Conservation (phyloP, 1,140 invertebrate species). For the Batillaria attramentaria region DNA sequence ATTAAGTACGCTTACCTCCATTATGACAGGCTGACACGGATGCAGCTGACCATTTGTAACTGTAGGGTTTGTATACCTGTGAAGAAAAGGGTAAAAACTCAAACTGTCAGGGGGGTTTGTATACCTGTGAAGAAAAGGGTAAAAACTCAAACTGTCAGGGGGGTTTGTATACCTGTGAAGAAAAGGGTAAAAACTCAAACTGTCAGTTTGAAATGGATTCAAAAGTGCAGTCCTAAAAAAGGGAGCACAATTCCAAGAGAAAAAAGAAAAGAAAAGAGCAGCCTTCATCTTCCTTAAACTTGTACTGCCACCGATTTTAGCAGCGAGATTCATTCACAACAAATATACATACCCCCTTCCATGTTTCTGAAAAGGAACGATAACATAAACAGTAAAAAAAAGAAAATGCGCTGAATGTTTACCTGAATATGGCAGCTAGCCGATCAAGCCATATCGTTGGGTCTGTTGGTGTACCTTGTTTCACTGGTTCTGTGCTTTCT, state of each 20-base stretch:
- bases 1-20: conserved; percentile 80
- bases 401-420: conserved; percentile 24
- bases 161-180: conserved; percentile 79
- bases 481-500: conserved; percentile 56
- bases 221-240: too few species aligned
- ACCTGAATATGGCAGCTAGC: conserved; percentile 87
- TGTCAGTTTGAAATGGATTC: too few species aligned
- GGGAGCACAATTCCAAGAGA: too few species aligned
- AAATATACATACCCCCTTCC: too few species aligned
- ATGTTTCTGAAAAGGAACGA: too few species aligned
- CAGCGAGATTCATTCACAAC: too few species aligned
- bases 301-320: too few species aligned
- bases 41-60: conserved; percentile 78
- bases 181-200: too few species aligned
- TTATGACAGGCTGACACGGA: conserved; percentile 86
- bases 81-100: too few species aligned
- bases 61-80: conserved; percentile 80
- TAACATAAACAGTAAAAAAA: background rate
- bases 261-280: too few species aligned
- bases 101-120: conserved; percentile 79
- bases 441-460: conserved; percentile 95
- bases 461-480: conserved; percentile 77
- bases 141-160: too few species aligned
- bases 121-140: conserved; percentile 75
- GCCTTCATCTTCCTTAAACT: too few species aligned